These are phyloP conservation scores for Phrynocephalus vlangalii DNA, from an alignment of 2,797 vertebrate species.

Conservation along the genomic window DNA sequence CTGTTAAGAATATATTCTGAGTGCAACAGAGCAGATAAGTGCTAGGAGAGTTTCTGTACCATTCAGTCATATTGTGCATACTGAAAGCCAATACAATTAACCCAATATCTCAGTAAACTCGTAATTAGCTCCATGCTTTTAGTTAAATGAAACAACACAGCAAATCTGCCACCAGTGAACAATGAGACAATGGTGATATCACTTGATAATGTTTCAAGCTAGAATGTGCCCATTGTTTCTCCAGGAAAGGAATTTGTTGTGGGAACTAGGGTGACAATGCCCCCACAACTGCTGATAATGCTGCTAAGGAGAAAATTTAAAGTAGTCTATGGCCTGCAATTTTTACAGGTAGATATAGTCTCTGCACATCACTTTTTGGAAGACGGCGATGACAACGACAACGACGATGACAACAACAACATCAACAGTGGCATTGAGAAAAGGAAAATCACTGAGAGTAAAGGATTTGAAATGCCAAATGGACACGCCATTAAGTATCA, in stretches of 20 bases:
- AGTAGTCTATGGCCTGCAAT: no score
- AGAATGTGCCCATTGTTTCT: constrained; percentile 32
- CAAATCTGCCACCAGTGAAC: constrained; percentile 51
- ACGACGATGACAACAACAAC: no score
- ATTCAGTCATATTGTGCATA: constrained; percentile 11
- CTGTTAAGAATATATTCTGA: constrained; percentile 10
- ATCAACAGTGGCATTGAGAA: no score
- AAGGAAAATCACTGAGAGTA: no score
- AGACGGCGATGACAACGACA: no score
- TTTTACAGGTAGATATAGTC: no score
- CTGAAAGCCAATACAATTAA: constrained; percentile 30
- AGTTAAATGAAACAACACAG: constrained; percentile 65
- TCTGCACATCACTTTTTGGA: no score
- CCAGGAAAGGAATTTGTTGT: constrained; percentile 50
- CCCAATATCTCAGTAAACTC: constrained; percentile 17
- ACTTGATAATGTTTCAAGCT: constrained; percentile 55
- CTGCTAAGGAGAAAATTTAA: neutral
- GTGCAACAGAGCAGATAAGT: constrained; percentile 16
- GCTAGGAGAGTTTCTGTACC: neutral
- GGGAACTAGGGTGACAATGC: constrained; percentile 12
- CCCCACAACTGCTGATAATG: constrained; percentile 7
- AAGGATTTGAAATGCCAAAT: no score
- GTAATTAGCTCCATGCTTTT: constrained; percentile 66
- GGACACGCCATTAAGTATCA: no score
- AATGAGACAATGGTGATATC: constrained; percentile 52